phyloP scores from a whole-genome alignment of 2,113 vertebrate genomes.

The Scalopus aquaticus region DNA sequence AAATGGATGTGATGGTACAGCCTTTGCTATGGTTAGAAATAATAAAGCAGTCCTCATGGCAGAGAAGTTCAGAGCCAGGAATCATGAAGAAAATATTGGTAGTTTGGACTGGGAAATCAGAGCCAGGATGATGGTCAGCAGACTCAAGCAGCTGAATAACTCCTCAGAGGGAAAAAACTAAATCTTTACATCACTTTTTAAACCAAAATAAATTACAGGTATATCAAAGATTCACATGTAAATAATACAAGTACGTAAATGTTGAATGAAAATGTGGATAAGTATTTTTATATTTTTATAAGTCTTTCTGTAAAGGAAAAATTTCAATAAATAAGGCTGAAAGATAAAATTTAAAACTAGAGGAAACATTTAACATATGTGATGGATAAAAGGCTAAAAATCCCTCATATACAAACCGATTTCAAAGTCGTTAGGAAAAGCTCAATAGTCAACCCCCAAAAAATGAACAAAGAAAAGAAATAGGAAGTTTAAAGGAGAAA shows the following conservation, averaged over 20 bases:
- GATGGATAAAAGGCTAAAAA: slow-evolving; percentile 3
- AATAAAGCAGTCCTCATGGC: neutral
- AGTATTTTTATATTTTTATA: slow-evolving; percentile 38
- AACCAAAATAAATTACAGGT: slow-evolving; percentile 34
- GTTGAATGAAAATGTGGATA: neutral
- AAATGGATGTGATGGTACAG: neutral
- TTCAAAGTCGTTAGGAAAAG: neutral
- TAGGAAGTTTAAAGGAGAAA: neutral
- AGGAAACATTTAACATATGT: neutral
- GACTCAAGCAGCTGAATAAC: neutral
- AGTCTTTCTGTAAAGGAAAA: slow-evolving; percentile 18
- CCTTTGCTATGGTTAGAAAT: neutral
- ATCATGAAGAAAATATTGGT: neutral
- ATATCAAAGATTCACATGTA: slow-evolving; percentile 5
- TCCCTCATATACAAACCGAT: neutral
- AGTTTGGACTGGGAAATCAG: neutral
- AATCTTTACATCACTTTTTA: slow-evolving; percentile 22
- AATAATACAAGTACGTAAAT: slow-evolving; percentile 45
- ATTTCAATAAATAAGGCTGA: neutral
- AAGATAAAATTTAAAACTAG: slow-evolving; percentile 43
- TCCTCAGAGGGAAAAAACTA: neutral
- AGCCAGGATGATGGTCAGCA: neutral
- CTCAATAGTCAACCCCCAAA: neutral
- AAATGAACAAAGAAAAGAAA: neutral
- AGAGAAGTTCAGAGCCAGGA: neutral